Base-by-base conservation (phyloP, 2,797 vertebrate genomes). In the Amniataba percoides region DNA sequence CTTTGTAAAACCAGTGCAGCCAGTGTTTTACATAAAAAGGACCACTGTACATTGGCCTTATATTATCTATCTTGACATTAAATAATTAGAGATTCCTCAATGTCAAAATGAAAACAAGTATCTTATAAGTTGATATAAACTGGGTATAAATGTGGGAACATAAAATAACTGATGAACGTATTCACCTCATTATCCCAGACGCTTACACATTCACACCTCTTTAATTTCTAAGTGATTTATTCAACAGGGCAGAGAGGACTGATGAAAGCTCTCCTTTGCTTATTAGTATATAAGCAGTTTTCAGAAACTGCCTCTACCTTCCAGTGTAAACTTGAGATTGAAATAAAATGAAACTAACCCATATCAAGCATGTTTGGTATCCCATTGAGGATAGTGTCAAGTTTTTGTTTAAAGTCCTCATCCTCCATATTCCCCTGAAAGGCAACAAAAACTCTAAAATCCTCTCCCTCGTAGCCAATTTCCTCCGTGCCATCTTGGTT, bases 351-450 rank as follows among this genome's bases (percentile, higher is more conserved):
- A 31, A 66, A 86, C 93, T 94, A 94, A 99, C 98, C 98, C 95
- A 99, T 95, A 83, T 96, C 94, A 81, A 99, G 95, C 83, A 99
- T 93, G 78, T 92, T 90, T 63, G 97, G 96, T 87, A 99, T 97
- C 83, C 95, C 96, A 80, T 95, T 94, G 85, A 99, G 88, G 90
- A 99, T 92, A 64, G 77, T 88, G 70, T 96, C 93, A 58, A 99
- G 96, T 89, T 99, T 99, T 87, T 96, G 93, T 81, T 94, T 92
- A 80, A 99, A 98, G 90, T 99, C 97, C 75, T 93, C 95, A 91
- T 99, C 98, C 34, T 95, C 94, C 93, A 99, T 96, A 91, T 97
- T 97, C 83, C 98, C 98, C 93, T 95, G 95, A 90, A 99, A 99
- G 81, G 98, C 96, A 75, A 99, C 93, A 89, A 98, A 99, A 78